phyloP scores from a whole-genome alignment of 2,113 vertebrate genomes.

The Machaerirhynchus nigripectus region DNA sequence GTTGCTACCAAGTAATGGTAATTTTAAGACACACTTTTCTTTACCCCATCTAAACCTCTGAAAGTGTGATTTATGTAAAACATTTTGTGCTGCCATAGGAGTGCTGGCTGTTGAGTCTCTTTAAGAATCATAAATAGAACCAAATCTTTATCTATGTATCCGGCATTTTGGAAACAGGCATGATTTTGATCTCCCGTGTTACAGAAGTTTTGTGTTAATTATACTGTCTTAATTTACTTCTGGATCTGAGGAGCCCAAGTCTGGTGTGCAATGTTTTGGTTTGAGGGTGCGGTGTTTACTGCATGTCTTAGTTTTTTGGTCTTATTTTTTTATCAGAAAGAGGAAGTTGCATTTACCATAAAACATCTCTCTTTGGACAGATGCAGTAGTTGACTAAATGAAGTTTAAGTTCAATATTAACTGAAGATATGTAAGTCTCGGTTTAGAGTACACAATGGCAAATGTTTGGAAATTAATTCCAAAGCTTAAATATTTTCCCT shows the following conservation, averaged over 20 bases:
- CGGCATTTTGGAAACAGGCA: not conserved
- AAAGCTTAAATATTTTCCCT: not conserved
- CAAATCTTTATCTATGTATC: not conserved
- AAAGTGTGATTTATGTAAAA: not conserved
- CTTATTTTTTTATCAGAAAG: not conserved
- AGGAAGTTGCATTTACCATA: not conserved
- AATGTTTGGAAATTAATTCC: not conserved
- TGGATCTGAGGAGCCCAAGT: not conserved
- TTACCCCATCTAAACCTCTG: accelerated
- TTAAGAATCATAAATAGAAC: not conserved
- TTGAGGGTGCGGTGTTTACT: not conserved
- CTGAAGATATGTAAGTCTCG: not conserved
- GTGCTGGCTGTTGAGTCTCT: not conserved
- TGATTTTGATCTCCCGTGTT: not conserved
- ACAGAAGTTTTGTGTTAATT: not conserved
- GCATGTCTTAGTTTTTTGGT: not conserved
- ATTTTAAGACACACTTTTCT: not conserved
- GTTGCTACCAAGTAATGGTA: not conserved
- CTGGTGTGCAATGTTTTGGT: not conserved
- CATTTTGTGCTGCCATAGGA: not conserved
- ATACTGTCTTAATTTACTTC: not conserved
- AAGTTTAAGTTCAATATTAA: not conserved
- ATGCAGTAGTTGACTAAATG: not conserved
- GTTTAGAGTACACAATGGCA: not conserved
- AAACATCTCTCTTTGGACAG: not conserved